A percentile compares a stretch with the other conserved stretches of the same genome.
Conservation (phyloP, 2,113 vertebrate genomes). For the Silurus meridionalis region DNA sequence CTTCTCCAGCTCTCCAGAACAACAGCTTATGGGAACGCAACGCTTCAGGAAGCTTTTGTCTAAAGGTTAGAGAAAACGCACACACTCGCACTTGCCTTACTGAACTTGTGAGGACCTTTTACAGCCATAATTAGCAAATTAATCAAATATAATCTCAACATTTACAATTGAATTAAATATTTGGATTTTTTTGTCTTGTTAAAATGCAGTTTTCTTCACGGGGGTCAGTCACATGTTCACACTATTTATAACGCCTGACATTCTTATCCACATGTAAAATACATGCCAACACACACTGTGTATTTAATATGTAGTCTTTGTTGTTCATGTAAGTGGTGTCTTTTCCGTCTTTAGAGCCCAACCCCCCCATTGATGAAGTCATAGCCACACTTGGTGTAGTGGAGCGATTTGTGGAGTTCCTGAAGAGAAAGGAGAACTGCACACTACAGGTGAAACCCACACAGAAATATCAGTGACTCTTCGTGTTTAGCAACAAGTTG, state of each 20-base stretch:
- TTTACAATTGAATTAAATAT: background rate
- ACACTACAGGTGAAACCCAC: constrained; percentile 85
- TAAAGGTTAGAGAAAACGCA: constrained; percentile 78
- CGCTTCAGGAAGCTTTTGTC: constrained; percentile 96
- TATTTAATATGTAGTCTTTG: background rate
- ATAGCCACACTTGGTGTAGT: constrained; percentile 93
- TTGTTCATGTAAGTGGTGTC: background rate
- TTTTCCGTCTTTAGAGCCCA: constrained; percentile 81
- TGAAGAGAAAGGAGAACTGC: constrained; percentile 95
- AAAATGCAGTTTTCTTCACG: background rate
- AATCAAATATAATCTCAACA: background rate
- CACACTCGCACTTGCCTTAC: background rate
- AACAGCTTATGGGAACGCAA: constrained; percentile 95
- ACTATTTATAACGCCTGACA: background rate
- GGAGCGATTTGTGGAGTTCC: constrained; percentile 95
- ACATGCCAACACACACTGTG: background rate
- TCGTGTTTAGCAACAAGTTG: background rate
- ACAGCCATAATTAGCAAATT: too few species aligned
- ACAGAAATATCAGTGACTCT: background rate
- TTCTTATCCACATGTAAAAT: background rate
- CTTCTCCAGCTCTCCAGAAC: constrained; percentile 91
- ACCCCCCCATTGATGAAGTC: constrained; percentile 97
- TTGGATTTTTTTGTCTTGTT: background rate
- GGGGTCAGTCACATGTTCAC: background rate
- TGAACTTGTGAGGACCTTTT: background rate